Evolutionary conservation across 2,113 vertebrate species (phyloP), one percentile per base, ranked within the genome.

Genomic region (Macquaria ambigua): DNA sequence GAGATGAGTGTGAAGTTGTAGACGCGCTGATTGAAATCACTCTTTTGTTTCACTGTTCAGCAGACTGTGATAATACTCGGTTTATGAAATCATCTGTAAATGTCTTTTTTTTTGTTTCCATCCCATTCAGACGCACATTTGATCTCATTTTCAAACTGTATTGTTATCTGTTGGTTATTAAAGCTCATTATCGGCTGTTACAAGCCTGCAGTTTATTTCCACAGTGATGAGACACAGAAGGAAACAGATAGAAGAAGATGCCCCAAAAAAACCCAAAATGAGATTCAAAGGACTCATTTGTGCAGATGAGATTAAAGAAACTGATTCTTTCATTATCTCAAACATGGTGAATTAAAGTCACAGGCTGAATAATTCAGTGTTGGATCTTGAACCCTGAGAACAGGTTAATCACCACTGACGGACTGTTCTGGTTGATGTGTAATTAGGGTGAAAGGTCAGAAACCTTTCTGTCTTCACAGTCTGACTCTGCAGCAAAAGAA

Each of bases 221-320:
- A 50, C 0, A 8, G 79, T 12, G 84, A 80, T 77, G 46, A 56
- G 39, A 70, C 56, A 14, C 25, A 58, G 37, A 34, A 3, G 12
- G 28, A 52, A 12, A 8, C 37, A 16, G 67, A 83, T 69, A 31
- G 48, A 56, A 66, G 23, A 25, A 2, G 14, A 39, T n/a, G 41
- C 72, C 58, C 28, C 28, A 31, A 48, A 78, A 72, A 61, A 21
- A 9, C n/a, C 25, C 34, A 37, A 37, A 76, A 80, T 67, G 62
- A 83, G 77, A 82, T 77, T 70, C 28, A 82, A 53, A 74, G 1
- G n/a, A 46, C 25, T 80, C 6, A 77, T 90, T 77, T 83, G 71
- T 85, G 85, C n/a, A 66, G 62, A 90, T 55, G 76, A 83, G 68
- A 80, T 83, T 48, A 70, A 61, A 80, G 34, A 61, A 69, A 41